Base-by-base conservation (phyloP, 2,113 vertebrate genomes). In the Illadopsis cleaveri region DNA sequence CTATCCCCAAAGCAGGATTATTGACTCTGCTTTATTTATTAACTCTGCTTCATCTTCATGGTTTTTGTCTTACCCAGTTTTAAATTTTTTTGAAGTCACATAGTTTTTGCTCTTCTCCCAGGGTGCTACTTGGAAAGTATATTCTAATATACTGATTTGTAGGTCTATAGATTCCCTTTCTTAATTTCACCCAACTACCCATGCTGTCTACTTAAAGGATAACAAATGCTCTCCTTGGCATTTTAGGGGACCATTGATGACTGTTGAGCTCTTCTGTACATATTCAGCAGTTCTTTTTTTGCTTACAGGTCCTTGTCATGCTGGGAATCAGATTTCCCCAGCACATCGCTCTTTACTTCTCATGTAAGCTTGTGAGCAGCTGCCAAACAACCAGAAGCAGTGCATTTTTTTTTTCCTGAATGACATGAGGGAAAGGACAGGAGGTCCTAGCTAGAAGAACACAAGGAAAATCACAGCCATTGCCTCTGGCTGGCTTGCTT, bases 271-370 rank as follows among this genome's bases (percentile, higher is more conserved):
- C 40, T 58, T 76, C 87, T 60, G 45, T 42, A 87, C 16, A 3
- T 37, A 88, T 56, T 88, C 62, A 94, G 89, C 81, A 86, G 44
- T 60, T 86, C 60, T 80, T 40, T 81, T 81, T 87, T 92, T 75
- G 60, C 60, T 84, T 81, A 51, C 77, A 82, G 86, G 80, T 82
- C 80, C 22, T 51, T 81, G 47, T 82, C 15, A 2, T 53, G 37
- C 44, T 86, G 51, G 70, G 91, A 92, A 69, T 94, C 93, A 86
- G 48, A 92, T 97, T 97, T 95, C 81, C 53, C 86, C 51, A 87
- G 72, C 89, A 84, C 89, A 96, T 91, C 48, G 2, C n/a, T 95
- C 90, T 71, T 78, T 50, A 77, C 62, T 77, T 92, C 94, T 93
- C 60, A 40, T 53, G 31, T 50, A 83, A 79, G 38, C 57, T 78